Evolutionary conservation across 2,888 invertebrate species (phyloP), one percentile per base, ranked within the genome.

Genomic region (Ormyrus pomaceus): DNA sequence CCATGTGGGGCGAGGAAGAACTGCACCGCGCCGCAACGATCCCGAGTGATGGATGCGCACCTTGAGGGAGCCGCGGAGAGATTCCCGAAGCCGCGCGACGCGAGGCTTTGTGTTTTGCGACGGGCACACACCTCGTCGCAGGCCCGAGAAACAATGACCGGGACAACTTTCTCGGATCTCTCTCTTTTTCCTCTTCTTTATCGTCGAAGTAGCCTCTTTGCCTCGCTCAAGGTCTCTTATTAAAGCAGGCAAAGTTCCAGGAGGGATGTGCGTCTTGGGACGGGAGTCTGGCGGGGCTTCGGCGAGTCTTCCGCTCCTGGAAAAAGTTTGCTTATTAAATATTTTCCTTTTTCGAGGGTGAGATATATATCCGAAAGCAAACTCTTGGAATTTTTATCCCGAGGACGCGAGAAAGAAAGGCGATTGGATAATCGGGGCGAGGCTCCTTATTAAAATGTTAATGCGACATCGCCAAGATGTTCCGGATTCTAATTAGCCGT

Each of bases 281-380:
- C 34, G 34, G 34, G 34, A 34, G 3, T 34, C 19, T 19, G 19
- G 19, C 34, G 34, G 34, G 34, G 34, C 34, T 34, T 34, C 48
- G 6, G 5, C 48, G 48, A 45, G 10, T 9, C 55, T n/a, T 76
- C 62, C 55, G 48, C 10, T 7, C 58, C 58, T 69, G 55, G 61
- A 62, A 5, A 69, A 77, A 77, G 69, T 77, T 77, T 69, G 50
- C 77, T 64, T 77, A 70, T 77, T 77, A 77, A 77, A 77, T 70
- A 70, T 70, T 70, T 51, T 76, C 19, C 48, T 69, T 70, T 76
- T 76, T 53, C n/a, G 34, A 34, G 34, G 0, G 7, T 5, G 48
- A 48, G 56, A 34, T 34, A 65, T 34, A 65, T 56, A 19, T 56
- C 53, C 13, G 46, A 11, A 11, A 34, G 61, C 48, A 74, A 65